Base-by-base conservation (phyloP, 2,797 vertebrate genomes). In the Halcyon chelicuti region DNA sequence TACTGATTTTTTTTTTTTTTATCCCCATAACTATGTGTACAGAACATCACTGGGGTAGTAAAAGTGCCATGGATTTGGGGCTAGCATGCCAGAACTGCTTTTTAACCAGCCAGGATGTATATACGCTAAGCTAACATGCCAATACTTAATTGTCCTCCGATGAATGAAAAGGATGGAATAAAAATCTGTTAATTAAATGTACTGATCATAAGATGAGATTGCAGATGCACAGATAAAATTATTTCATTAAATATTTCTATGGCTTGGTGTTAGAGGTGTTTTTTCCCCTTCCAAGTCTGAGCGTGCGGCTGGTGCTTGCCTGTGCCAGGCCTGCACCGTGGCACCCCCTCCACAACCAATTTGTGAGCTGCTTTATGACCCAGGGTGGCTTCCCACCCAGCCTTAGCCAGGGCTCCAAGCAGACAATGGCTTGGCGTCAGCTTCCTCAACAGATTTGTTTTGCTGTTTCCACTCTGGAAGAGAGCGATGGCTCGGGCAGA, bases 151-250 rank as follows among this genome's bases (percentile, higher is more conserved):
- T 61, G 29, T 77, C 8, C 35, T 67, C 81, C 73, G 66, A 75
- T 46, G 62, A 93, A 73, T 20, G 23, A 79, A 88, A 60, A 89
- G 46, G 62, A 60, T 28, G 33, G 58, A 78, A 84, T 79, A 73
- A 92, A 88, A 96, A 61, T 63, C 66, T 76, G 70, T 81, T 91
- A 74, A 81, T 73, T 84, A 73, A 94, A 81, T 1, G 2, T 7
- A 5, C 55, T 88, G 93, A 72, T 91, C 74, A 28, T 31, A 76
- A 76, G 9, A 51, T 2, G 16, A 78, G 73, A 23, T 42, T 72
- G 52, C 54, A 91, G 95, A 81, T 90, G 65, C 47, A 55, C 39
- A 33, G 82, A 70, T 86, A 15, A 72, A 93, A 72, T 35, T 51
- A 70, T 84, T 81, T 54, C 60, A 52, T 15, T 21, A 31, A 63